A percentile compares a stretch with the other conserved stretches of the same genome.
Evolutionary conservation across 2,113 vertebrate genomes (phyloP).

Genomic region (Trematocara macrostoma): DNA sequence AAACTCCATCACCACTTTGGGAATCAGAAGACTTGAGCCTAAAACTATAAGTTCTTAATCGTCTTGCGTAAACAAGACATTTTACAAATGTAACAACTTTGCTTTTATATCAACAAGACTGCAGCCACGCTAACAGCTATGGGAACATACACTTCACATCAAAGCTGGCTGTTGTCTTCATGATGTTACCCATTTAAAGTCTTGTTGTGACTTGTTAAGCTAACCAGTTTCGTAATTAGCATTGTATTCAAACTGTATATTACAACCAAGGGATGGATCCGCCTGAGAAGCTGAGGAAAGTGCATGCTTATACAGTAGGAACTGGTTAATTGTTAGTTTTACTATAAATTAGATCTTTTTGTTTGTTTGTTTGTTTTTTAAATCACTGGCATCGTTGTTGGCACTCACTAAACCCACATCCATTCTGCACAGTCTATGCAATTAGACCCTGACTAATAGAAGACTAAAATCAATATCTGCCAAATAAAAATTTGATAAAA

Average conservation of each 20-base stretch:
- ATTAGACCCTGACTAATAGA: background rate
- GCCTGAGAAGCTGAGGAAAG: background rate
- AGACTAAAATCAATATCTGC: background rate
- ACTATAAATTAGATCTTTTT: background rate
- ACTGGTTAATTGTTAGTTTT: background rate
- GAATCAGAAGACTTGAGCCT: background rate
- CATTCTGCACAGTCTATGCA: background rate
- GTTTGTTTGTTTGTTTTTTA: accelerated
- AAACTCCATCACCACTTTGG: background rate
- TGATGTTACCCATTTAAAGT: background rate
- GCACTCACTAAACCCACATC: background rate
- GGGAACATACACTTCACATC: background rate
- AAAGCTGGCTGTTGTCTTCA: background rate
- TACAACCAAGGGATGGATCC: background rate
- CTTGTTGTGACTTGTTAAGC: background rate
- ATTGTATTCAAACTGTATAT: background rate
- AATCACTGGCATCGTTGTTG: background rate
- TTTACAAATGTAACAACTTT: background rate
- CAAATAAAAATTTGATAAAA: background rate
- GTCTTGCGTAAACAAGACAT: background rate
- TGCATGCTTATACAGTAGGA: background rate
- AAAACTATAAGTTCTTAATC: background rate
- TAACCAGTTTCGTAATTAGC: background rate
- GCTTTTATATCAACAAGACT: background rate
- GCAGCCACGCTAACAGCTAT: background rate